Conservation (phyloP, 2,113 vertebrate genomes). For the Odontesthes bonariensis region DNA sequence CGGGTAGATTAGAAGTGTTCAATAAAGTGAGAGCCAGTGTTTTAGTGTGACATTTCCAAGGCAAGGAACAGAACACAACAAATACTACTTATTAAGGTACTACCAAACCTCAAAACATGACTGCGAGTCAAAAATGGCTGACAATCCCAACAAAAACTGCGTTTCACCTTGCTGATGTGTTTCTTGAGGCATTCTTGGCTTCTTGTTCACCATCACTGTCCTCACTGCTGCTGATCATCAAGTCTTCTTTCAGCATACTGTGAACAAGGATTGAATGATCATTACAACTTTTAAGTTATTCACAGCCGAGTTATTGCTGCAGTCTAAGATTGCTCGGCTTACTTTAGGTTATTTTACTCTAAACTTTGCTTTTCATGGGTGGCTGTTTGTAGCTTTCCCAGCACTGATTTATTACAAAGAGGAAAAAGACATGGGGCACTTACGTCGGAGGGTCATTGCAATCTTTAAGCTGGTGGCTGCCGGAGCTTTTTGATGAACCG, state of each 20-base stretch:
- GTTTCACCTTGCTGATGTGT: slow-evolving; percentile 89
- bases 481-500: slow-evolving; percentile 90
- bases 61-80: too few relatives aligned
- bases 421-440: slow-evolving; percentile 20
- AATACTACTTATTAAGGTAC: too few relatives aligned
- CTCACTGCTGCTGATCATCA: slow-evolving; percentile 98
- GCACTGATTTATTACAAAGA: neutral
- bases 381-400: too few relatives aligned
- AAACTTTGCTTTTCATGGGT: neutral
- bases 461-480: slow-evolving; percentile 91
- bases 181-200: slow-evolving; percentile 92
- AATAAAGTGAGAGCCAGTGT: too few relatives aligned
- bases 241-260: slow-evolving; percentile 95
- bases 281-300: slow-evolving; percentile 5
- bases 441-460: slow-evolving; percentile 84
- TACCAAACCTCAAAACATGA: too few relatives aligned
- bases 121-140: neutral
- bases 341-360: neutral
- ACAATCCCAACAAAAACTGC: neutral
- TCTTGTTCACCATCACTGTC: slow-evolving; percentile 98
- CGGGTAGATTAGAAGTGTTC: too few relatives aligned
- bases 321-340: neutral
- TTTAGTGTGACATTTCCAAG: too few relatives aligned
- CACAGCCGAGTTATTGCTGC: slow-evolving; percentile 6
- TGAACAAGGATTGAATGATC: slow-evolving; percentile 41